Base-by-base conservation (phyloP, 1,140 invertebrate genomes). In the Vanessa atalanta region DNA sequence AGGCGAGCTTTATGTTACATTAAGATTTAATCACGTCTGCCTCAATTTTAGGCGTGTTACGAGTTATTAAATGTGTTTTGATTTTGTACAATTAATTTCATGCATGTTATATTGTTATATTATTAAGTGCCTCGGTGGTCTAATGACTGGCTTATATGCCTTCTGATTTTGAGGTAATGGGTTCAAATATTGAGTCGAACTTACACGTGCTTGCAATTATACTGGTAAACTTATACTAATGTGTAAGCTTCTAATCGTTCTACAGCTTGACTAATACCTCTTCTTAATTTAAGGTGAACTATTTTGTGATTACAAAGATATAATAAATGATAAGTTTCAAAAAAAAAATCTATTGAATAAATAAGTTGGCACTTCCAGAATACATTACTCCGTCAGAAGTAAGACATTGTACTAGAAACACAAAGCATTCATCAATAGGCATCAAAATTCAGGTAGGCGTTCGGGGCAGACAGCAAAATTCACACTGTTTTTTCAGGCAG, bases 401-500 rank as follows among this genome's bases (percentile, higher is more conserved):
- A 61, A 37, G 57, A 37, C 23, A 61, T 61, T 23, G 57, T 61
- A 57, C 37, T 51, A 51, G 14, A 55, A 11, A 37, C 57, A 37
- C 26, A 61, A 61, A 61, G 43, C 47, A 16, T 64, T 64, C 69
- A 63, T 71, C 61, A 71, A 71, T 64, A 61, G 15, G 31, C 61
- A 64, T 64, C 69, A 71, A 71, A 71, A 64, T 71, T 71, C 47
- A 64, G 69, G 50, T 51, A 64, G 50, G 48, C 72, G 50, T 65
- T 69, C 57, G 20, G 66, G 60, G 48, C 65, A 69, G 48, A 64
- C 72, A 53, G 53, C 51, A 47, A 55, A 69, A 68, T 73, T 67
- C 63, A 26, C 48, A 63, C 50, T 69, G 57, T 70, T 68, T 74
- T 74, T 63, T 68, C 31, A 15, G 61, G 68, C 65, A 64, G 65